Base-by-base conservation (phyloP, 2,888 invertebrate genomes). In the Brenthis ino region DNA sequence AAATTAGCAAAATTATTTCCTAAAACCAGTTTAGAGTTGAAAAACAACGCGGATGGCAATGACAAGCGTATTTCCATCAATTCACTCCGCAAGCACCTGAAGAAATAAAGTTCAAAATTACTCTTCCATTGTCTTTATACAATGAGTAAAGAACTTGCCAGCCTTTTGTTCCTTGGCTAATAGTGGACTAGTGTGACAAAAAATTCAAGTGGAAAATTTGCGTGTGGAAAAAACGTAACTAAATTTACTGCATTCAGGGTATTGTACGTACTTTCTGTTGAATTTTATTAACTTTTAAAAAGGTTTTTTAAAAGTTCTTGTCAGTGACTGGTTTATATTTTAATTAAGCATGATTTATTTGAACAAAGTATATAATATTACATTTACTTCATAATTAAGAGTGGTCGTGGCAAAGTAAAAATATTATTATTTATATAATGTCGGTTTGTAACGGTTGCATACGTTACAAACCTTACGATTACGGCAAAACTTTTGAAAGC, bases 81-180 rank as follows among this genome's bases (percentile, higher is more conserved):
- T 65, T 72, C 61, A 74, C 72, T 65, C 74, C 70, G 65, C 73
- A 74, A 74, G 73, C 77, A 75, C 76, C 76, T 77, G 77, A 77
- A 77, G 75, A 73, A 75, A 78, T 75, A 76, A 78, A 78, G 71
- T 77, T 75, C 71, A 73, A 65, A 69, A 69, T 69, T 69, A 69
- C 55, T 60, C 69, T 51, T 61, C 65, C 65, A 60, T 69, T 61
- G 60, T 60, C 60, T 60, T 33, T 28, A 60, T 60, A 60, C 60
- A 69, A 74, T 73, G 76, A 76, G 47, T 50, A 68, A 74, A 73
- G 76, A 76, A 76, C 75, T 74, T 77, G 85, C 85, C 83, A 79
- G 86, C 83, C 88, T 87, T 89, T 91, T 90, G 91, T 90, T 67
- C 71, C 80, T 80, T 79, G 73, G 75, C 73, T 74, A 73, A 74